Percentiles rank a stretch among this genome's conserved stretches.
Evolutionary conservation across 92 coral and sea anemone genomes (phyloP).

Genomic region (Zoanthus solanderi): DNA sequence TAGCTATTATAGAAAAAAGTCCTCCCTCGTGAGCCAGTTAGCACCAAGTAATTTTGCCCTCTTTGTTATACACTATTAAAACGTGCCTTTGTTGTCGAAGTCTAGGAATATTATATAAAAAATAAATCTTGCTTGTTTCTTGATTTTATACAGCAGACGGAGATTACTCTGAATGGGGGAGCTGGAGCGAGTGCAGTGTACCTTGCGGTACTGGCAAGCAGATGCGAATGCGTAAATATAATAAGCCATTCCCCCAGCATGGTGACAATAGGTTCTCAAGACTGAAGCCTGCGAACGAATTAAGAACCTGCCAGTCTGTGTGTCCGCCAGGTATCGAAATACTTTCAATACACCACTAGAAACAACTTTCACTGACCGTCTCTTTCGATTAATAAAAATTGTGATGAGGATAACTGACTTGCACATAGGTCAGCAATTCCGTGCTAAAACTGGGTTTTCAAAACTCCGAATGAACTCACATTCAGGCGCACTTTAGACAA

Average conservation of each 20-base stretch:
- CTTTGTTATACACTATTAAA: too few species aligned
- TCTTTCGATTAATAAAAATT: too few species aligned
- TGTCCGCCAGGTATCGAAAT: slow-evolving; percentile 32
- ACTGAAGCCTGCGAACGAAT: slow-evolving; percentile 13
- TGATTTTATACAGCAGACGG: neutral
- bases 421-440: too few species aligned
- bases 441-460: too few species aligned
- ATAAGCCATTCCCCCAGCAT: slow-evolving; percentile 31
- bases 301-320: neutral
- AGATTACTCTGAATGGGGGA: slow-evolving; percentile 30
- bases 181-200: slow-evolving; percentile 44
- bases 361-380: too few species aligned
- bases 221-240: slow-evolving; percentile 30
- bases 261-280: neutral
- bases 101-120: too few species aligned
- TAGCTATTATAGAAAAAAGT: too few species aligned
- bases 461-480: too few species aligned
- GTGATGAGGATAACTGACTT: neutral
- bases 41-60: too few species aligned
- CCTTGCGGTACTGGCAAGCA: slow-evolving; percentile 43
- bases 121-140: too few species aligned
- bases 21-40: too few species aligned
- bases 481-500: neutral
- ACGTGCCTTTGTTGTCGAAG: too few species aligned
- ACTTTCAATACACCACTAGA: neutral